Base-by-base conservation (phyloP, 2,797 vertebrate species). In the Hyperoplus lanceolatus region DNA sequence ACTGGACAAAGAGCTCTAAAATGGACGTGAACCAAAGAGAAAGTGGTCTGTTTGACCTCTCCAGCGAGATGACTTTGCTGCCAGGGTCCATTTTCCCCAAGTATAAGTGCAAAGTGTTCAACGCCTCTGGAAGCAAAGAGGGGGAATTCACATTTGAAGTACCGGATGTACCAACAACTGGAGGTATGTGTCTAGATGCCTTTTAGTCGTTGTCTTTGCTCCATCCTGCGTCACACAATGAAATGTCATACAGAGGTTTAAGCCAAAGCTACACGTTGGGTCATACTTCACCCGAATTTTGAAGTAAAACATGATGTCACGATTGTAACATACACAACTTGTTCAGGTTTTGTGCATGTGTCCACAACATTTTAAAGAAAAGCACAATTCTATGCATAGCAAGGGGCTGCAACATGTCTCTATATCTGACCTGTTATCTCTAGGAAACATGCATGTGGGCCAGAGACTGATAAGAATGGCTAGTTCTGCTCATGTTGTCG, bases 61-160 rank as follows among this genome's bases (percentile, higher is more conserved):
- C 55, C 0, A 95, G 93, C 82, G 75, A n/a, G 21, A 74, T 95
- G 11, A 5, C 8, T 36, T 59, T 94, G 56, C 5, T 0, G 1
- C 0, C 0, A 11, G 0, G 13, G n/a, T 73, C 55, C 4, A 43
- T 0, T 0, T 70, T 16, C 12, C 0, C 0, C 0, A 3, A 39
- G 1, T 95, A 90, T 8, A 90, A 0, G 51, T 96, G 95, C 0
- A 0, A 2, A 0, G 87, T 95, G 42, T 66, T 36, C 18, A 93
- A 88, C 11, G 77, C 68, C 73, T 84, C 16, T 1, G 69, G 61
- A 39, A 15, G 0, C 0, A 13, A 57, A 84, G 91, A 87, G 59
- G 12, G n/a, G 0, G 36, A 81, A 15, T 0, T 0, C 1, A 29
- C 0, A 1, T 49, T 71, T 18, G 0, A 6, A 0, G 1, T 70